Conservation (phyloP, 2,113 vertebrate species). For the Pseudonaja textilis region DNA sequence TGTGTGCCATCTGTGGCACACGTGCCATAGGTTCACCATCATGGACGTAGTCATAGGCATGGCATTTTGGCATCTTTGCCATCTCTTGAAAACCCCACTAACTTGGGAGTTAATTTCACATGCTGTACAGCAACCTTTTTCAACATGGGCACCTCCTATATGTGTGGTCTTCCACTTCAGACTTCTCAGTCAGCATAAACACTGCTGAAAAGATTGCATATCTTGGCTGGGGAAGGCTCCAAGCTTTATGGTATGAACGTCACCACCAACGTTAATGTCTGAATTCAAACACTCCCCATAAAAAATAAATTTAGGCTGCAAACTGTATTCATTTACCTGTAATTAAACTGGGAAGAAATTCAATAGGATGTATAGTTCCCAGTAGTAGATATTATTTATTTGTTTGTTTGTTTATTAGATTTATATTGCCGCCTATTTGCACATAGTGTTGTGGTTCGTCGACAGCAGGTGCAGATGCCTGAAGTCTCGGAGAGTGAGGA, state of each 20-base stretch:
- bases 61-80: neutral
- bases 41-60: neutral
- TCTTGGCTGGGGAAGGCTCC: neutral
- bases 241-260: neutral
- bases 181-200: neutral
- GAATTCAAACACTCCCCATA: neutral
- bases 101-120: neutral
- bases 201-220: neutral
- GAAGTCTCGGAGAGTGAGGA: too few species aligned
- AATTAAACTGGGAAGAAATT: neutral
- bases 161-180: neutral
- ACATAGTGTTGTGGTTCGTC: too few species aligned
- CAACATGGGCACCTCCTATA: neutral
- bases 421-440: too few species aligned
- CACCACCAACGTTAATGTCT: neutral
- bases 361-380: neutral
- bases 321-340: neutral
- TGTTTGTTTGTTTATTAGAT: too few species aligned
- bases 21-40: too few species aligned
- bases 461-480: too few species aligned
- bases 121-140: neutral
- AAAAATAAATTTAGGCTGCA: neutral
- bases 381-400: neutral
- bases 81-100: neutral
- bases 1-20: too few species aligned